Conservation (phyloP, 2,888 invertebrate species). For the Apotomis betuletana region DNA sequence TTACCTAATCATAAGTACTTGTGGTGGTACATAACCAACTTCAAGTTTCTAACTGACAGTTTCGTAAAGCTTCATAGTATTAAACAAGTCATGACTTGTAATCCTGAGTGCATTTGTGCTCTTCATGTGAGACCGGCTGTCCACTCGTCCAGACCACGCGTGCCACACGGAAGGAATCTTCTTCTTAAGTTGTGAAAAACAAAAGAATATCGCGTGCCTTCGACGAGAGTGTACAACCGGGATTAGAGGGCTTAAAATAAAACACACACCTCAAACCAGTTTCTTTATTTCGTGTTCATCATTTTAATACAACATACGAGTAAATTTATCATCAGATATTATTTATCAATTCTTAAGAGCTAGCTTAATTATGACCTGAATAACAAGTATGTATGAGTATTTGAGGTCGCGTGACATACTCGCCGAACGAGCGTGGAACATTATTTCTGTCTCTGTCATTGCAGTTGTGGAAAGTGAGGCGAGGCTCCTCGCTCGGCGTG, state of each 20-base stretch:
- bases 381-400: constrained; percentile 75
- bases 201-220: not conserved
- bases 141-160: too few relatives aligned
- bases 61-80: too few relatives aligned
- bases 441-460: constrained; percentile 9
- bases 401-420: constrained; percentile 38
- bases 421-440: constrained; percentile 10
- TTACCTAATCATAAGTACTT: too few relatives aligned
- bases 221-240: not conserved
- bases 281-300: constrained; percentile 83
- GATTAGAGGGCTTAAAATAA: constrained; percentile 54
- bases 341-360: constrained; percentile 81
- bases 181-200: too few relatives aligned
- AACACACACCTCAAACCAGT: constrained; percentile 80
- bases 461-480: not conserved
- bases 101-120: too few relatives aligned
- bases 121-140: too few relatives aligned
- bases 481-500: constrained; percentile 12
- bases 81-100: too few relatives aligned
- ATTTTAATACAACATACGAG: constrained; percentile 85
- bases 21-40: too few relatives aligned
- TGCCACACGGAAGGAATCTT: too few relatives aligned
- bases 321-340: constrained; percentile 84
- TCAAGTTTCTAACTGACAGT: too few relatives aligned
- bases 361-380: constrained; percentile 81